phyloP scores from a whole-genome alignment of 2,888 invertebrate species.

The Plebejus melissa region DNA sequence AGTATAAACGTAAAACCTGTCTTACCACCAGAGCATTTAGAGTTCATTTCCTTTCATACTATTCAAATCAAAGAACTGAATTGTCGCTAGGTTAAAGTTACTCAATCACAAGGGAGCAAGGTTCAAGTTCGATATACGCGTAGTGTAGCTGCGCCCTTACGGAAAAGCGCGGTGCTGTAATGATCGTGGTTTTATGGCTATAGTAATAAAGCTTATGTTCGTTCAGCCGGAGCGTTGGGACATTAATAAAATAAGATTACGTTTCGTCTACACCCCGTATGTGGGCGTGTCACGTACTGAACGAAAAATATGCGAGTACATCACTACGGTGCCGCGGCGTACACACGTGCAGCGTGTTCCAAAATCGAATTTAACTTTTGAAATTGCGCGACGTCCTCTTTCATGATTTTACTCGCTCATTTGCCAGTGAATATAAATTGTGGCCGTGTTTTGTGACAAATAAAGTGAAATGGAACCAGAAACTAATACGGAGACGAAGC shows the following conservation, averaged over 20 bases:
- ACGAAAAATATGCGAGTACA: conserved; percentile 48
- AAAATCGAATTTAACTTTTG: conserved; percentile 34
- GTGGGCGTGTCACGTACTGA: conserved; percentile 60
- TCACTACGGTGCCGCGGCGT: conserved; percentile 50
- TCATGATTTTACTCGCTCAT: conserved; percentile 26
- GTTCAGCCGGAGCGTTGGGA: conserved; percentile 47
- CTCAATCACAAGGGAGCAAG: conserved; percentile 26
- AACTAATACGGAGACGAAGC: conserved; percentile 58
- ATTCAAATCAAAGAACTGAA: neutral
- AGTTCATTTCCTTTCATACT: neutral
- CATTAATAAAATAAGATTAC: conserved; percentile 69
- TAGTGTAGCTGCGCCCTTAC: neutral
- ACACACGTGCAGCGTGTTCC: conserved; percentile 49
- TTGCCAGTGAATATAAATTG: conserved; percentile 8
- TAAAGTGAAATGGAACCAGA: conserved; percentile 57
- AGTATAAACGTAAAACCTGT: conserved; percentile 32
- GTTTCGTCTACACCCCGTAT: conserved; percentile 69
- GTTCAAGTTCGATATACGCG: conserved; percentile 36
- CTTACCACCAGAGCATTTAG: neutral
- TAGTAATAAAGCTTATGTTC: conserved; percentile 68
- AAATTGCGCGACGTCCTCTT: conserved; percentile 35
- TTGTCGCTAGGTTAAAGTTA: neutral
- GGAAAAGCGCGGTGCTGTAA: conserved; percentile 41
- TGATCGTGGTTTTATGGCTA: conserved; percentile 53
- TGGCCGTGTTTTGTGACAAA: conserved; percentile 23